Base-by-base conservation (phyloP, 1,140 invertebrate genomes). In the Eubasilissa regina region DNA sequence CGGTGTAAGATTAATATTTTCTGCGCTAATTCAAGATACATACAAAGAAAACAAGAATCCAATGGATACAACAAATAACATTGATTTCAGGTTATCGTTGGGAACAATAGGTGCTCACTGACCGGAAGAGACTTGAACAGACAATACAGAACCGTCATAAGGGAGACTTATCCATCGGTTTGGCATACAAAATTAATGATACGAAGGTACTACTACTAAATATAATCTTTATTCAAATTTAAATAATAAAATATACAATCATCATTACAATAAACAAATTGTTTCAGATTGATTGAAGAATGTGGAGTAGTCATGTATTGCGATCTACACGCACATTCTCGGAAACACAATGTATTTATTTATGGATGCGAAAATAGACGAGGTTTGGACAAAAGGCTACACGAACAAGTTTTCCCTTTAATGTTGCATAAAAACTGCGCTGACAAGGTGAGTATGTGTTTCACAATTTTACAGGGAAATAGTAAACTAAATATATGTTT, bases 321-420 rank as follows among this genome's bases (percentile, higher is more conserved):
- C 87, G 98, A 99, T 90, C 92, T 98, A 82, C 97, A 99, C 87
- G 97, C 97, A 51, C 97, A 99, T 89, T 98, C 97, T 6, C 90
- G 97, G 75, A 95, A 95, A 86, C 96, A 97, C 87, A 99, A 99
- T 87, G 93, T 98, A 83, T 99, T 99, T 86, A 94, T 98, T 82
- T 99, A 98, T 87, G 97, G 98, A 81, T 99, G 97, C 90, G 96
- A 98, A 89, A 97, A 94, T 87, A 92, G 94, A 84, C 90, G 94
- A 83, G 92, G 92, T 83, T 91, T 92, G 51, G 94, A 95, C n/a
- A 94, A 92, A 84, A 92, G 91, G 85, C 89, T 97, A 17, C 92
- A 94, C 47, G 96, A 98, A 87, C 95, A 97, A 89, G 93, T 98
- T 43, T 98, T 97, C 88, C 97, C 97, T 1, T 86, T 97, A 55